These are phyloP conservation scores for Rhizomys pruinosus DNA, from an alignment of 2,113 vertebrate genomes.

Conservation along the genomic window DNA sequence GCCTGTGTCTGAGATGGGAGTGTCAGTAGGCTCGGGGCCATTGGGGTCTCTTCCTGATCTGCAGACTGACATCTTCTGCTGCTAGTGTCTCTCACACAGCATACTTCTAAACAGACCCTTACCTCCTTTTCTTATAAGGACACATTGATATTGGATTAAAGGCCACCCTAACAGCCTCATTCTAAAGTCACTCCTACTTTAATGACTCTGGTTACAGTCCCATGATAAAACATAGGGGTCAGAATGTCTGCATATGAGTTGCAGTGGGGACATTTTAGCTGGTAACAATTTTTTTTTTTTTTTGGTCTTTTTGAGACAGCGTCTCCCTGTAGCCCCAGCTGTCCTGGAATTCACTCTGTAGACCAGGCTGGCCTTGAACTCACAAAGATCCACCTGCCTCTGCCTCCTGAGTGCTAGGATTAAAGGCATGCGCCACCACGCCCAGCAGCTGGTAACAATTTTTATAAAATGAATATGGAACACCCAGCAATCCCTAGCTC, in stretches of 20 bases:
- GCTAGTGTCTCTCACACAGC: accelerated
- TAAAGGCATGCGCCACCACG: too few relatives aligned
- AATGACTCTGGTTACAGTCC: not conserved
- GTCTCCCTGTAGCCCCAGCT: too few relatives aligned
- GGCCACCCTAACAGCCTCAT: not conserved
- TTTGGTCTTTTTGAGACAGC: too few relatives aligned
- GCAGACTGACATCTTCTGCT: not conserved
- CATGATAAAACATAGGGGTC: not conserved
- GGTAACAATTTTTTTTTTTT: too few relatives aligned
- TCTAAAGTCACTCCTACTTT: not conserved
- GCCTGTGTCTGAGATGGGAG: not conserved
- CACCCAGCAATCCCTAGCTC: too few relatives aligned
- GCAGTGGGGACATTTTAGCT: not conserved
- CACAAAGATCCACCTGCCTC: too few relatives aligned
- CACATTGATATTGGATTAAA: not conserved
- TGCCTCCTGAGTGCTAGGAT: too few relatives aligned
- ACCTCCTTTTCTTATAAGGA: not conserved
- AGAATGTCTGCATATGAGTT: not conserved
- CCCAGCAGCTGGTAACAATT: not conserved
- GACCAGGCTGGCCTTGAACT: too few relatives aligned
- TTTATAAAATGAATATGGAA: not conserved
- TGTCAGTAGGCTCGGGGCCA: not conserved
- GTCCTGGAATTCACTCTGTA: too few relatives aligned
- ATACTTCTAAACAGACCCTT: not conserved
- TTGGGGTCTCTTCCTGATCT: not conserved